A percentile compares a stretch with the other conserved stretches of the same genome.
Evolutionary conservation across 2,888 invertebrate genomes (phyloP).

Genomic region (Epinotia demarniana): DNA sequence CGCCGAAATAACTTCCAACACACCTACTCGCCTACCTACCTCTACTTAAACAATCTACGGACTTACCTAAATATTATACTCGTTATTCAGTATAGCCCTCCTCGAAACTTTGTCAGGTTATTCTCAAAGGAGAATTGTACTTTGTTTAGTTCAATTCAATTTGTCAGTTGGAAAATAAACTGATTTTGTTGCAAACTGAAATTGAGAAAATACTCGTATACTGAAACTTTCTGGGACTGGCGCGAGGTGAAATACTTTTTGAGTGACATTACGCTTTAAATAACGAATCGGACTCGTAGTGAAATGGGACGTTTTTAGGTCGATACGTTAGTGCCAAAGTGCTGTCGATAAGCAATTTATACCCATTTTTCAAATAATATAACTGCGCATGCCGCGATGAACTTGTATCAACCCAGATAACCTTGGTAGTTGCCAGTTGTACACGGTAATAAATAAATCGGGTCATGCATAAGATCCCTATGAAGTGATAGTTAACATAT

Average conservation of each 20-base stretch:
- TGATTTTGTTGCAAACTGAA: constrained; percentile 81
- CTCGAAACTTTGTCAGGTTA: constrained; percentile 67
- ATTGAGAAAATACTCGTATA: constrained; percentile 76
- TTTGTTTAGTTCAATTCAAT: constrained; percentile 77
- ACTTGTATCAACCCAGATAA: constrained; percentile 47
- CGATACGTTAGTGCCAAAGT: background rate
- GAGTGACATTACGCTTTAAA: constrained; percentile 48
- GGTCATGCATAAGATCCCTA: constrained; percentile 39
- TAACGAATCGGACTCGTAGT: constrained; percentile 22
- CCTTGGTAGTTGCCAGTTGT: constrained; percentile 54
- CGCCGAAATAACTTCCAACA: constrained; percentile 55
- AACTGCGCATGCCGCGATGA: no score
- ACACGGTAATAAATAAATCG: constrained; percentile 50
- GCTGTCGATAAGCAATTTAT: background rate
- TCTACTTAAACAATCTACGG: constrained; percentile 14
- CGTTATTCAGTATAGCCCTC: constrained; percentile 49
- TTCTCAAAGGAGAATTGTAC: constrained; percentile 72
- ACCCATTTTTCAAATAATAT: background rate
- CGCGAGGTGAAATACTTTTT: constrained; percentile 66
- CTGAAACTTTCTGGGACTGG: constrained; percentile 65
- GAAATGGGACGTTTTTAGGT: constrained; percentile 3
- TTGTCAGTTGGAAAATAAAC: constrained; percentile 79
- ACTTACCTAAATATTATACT: constrained; percentile 41
- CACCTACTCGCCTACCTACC: constrained; percentile 18
- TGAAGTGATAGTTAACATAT: constrained; percentile 29